Evolutionary conservation across 2,888 invertebrate species (phyloP), one percentile per base, ranked within the genome.

Genomic region (Drosophila kanekoi): DNA sequence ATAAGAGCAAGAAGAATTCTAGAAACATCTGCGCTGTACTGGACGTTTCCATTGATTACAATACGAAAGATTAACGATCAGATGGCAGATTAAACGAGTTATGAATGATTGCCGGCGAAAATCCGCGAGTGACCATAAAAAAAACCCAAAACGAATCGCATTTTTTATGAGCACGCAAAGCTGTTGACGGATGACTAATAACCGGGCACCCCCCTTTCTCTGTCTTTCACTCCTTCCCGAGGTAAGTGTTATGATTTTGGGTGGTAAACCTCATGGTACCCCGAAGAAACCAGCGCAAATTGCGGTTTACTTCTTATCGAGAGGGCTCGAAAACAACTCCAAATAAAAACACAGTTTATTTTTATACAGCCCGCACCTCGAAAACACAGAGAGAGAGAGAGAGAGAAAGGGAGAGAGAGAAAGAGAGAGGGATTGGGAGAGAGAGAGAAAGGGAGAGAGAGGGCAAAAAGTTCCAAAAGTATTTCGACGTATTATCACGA

Each of bases 401-500:
- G 20, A 20, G 20, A 20, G 20, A 20, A 4, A 20, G 20, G 3
- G 3, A 20, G 20, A 20, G 20, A 20, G 20, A 20, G n/a, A n/a
- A n/a, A 20, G 1, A 23, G 5, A 0, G 5, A 23, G 23, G n/a
- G n/a, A n/a, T n/a, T 0, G 20, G 20, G 20, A 3, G 20, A 20
- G 20, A 3, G 20, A 3, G 20, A 3, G 20, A 20, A 3, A 20
- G 20, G 18, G 18, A 18, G n/a, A n/a, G n/a, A n/a, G n/a, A n/a
- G n/a, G n/a, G n/a, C n/a, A n/a, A n/a, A n/a, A n/a, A n/a, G 18
- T 18, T 18, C 18, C 18, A 57, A 75, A 72, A 63, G 57, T 72
- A 60, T 75, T 72, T 72, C 62, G 66, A 57, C 56, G 57, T 45
- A 59, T 66, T 72, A 77, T 72, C 62, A 44, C 62, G 67, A 72